A percentile compares a stretch with the other conserved stretches of the same genome.
These are phyloP conservation scores for Chelmon rostratus DNA, from an alignment of 2,797 vertebrate genomes.

Conservation along the genomic window DNA sequence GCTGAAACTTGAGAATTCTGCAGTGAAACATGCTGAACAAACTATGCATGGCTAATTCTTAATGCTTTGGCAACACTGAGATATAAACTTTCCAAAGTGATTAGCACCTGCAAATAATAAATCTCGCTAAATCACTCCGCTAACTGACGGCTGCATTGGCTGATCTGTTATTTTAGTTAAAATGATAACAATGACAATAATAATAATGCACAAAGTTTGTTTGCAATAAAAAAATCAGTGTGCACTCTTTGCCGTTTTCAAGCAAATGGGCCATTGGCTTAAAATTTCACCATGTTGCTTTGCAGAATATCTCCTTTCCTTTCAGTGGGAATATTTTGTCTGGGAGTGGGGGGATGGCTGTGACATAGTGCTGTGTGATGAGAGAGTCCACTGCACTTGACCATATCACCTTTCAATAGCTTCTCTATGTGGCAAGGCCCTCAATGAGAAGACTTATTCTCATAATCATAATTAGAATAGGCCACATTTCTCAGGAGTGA, in stretches of 20 bases:
- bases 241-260: background rate
- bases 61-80: slow-evolving; percentile 4
- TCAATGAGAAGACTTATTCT: slow-evolving; percentile 47
- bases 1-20: slow-evolving; percentile 36
- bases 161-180: background rate
- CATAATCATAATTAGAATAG: slow-evolving; percentile 58
- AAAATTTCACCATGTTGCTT: slow-evolving; percentile 27
- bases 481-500: slow-evolving; percentile 42
- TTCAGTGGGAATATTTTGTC: slow-evolving; percentile 19
- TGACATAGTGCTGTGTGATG: slow-evolving; percentile 33
- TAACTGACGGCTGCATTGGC: background rate
- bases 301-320: slow-evolving; percentile 31
- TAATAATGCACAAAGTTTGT: too few relatives aligned
- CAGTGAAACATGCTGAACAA: slow-evolving; percentile 34
- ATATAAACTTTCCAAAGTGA: slow-evolving; percentile 10
- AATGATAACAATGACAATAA: background rate
- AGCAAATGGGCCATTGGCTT: background rate
- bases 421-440: slow-evolving; percentile 16
- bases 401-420: slow-evolving; percentile 54
- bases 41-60: slow-evolving; percentile 2
- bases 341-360: background rate
- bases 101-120: slow-evolving; percentile 11
- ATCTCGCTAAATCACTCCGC: slow-evolving; percentile 5
- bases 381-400: slow-evolving; percentile 41
- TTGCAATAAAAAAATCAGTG: too few relatives aligned